Base-by-base conservation (phyloP, 2,888 invertebrate genomes). In the Protodeltote pygarga region DNA sequence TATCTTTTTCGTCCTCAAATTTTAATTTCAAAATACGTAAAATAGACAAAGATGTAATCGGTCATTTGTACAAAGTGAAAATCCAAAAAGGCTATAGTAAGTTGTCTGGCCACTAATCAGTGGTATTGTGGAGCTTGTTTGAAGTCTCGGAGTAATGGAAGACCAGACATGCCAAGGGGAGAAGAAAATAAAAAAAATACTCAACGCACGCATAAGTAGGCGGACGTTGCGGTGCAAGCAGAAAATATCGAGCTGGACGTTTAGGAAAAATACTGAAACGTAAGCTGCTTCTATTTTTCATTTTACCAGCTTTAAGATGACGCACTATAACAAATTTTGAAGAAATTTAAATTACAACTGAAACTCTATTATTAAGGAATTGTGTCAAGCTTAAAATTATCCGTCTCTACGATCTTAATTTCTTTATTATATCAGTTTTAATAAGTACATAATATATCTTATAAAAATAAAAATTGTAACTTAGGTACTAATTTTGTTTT, bases 151-250 rank as follows among this genome's bases (percentile, higher is more conserved):
- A 68, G 74, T 78, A 83, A 84, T 79, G 77, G 78, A 84, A 82
- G 87, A 86, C 85, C 86, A 89, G 90, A 88, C 89, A 77, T 82
- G 69, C 84, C 85, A 83, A 82, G 84, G 85, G 88, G 84, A 78
- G 81, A 77, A 77, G 71, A 66, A 79, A 87, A 83, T 77, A 84
- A 88, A 89, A 88, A 88, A 88, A 87, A 81, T 50, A 54, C 61
- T 58, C 65, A 83, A 83, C 64, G 64, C 85, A 85, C 85, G 87
- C 86, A 77, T 83, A 88, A 84, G 87, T 85, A 79, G 77, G 71
- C 65, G 62, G 49, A 60, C 71, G 86, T 71, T 47, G 73, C 75
- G 46, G 81, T n/a, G 29, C 69, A 45, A 35, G 46, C 41, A 34
- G 3, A 38, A 54, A 42, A 32, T 32, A 24, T 40, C 48, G 13